phyloP scores from a whole-genome alignment of 2,113 vertebrate species.

The Rhynchopsitta pachyrhyncha region DNA sequence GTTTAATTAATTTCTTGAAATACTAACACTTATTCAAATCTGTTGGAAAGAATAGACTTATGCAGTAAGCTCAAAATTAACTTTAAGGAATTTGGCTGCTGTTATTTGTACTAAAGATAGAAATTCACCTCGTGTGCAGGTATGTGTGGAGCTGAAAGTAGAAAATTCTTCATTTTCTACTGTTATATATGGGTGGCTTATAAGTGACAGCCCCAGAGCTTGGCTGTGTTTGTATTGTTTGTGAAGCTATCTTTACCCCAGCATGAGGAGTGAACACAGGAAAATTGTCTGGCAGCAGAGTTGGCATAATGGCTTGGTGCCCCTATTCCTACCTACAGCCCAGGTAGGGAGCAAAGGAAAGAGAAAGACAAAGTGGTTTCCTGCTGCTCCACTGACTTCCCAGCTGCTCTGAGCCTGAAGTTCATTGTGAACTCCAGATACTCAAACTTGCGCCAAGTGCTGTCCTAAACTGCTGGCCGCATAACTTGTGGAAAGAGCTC shows the following conservation, averaged over 20 bases:
- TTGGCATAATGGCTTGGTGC: neutral
- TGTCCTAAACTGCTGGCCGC: neutral
- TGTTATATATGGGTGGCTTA: neutral
- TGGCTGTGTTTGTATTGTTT: neutral
- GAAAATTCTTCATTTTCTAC: neutral
- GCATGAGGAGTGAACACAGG: neutral
- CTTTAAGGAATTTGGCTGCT: neutral
- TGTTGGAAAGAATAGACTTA: neutral
- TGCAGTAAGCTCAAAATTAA: neutral
- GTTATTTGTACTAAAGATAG: neutral
- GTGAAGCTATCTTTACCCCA: neutral
- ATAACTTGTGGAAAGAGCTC: constrained; percentile 21
- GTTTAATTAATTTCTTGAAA: neutral
- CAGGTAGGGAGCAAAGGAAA: neutral
- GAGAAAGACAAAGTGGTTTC: constrained; percentile 14
- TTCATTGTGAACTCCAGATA: constrained; percentile 22
- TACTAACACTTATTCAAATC: neutral
- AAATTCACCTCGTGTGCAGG: neutral
- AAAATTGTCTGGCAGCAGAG: neutral
- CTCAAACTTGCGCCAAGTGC: neutral
- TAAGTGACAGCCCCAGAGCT: neutral
- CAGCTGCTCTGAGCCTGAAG: constrained; percentile 16
- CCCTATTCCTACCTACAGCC: neutral
- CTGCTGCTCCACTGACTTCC: constrained; percentile 10
- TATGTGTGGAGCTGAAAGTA: neutral